A percentile compares a stretch with the other conserved stretches of the same genome.
Conservation (phyloP, 2,113 vertebrate genomes). For the Tonatia bakeri region DNA sequence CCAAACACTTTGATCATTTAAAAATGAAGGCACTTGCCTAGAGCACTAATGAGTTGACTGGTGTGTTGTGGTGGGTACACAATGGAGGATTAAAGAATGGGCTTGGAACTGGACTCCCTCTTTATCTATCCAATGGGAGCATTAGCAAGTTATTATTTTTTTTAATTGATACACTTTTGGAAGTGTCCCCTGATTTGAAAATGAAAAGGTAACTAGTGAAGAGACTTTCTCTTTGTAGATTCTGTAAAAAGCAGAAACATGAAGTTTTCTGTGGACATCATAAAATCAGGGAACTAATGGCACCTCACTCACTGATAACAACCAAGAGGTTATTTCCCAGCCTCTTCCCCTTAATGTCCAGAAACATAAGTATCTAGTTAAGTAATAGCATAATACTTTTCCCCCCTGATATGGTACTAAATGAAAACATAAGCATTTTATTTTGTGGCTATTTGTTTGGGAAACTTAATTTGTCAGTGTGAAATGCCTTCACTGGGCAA, state of each 20-base stretch:
- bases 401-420: not conserved
- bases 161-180: conserved; percentile 65
- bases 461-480: not conserved
- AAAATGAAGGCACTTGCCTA: conserved; percentile 60
- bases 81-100: conserved; percentile 54
- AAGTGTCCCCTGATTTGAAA: conserved; percentile 42
- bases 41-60: conserved; percentile 67
- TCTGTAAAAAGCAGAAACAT: conserved; percentile 4
- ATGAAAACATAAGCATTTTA: not conserved
- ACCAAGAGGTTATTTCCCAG: not conserved
- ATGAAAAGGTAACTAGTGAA: conserved; percentile 40
- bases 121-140: conserved; percentile 58
- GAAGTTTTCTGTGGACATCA: not conserved
- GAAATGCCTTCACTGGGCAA: not conserved
- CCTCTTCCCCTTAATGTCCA: not conserved
- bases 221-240: not conserved
- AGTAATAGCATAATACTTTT: not conserved
- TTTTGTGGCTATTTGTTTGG: not conserved
- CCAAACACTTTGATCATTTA: conserved; percentile 72
- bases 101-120: not conserved
- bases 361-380: not conserved
- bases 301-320: not conserved
- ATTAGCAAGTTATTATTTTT: conserved; percentile 47
- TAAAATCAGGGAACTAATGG: not conserved
- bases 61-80: conserved; percentile 34